These are phyloP conservation scores for Araneus ventricosus DNA, from an alignment of 1,140 invertebrate species.

Conservation along the genomic window DNA sequence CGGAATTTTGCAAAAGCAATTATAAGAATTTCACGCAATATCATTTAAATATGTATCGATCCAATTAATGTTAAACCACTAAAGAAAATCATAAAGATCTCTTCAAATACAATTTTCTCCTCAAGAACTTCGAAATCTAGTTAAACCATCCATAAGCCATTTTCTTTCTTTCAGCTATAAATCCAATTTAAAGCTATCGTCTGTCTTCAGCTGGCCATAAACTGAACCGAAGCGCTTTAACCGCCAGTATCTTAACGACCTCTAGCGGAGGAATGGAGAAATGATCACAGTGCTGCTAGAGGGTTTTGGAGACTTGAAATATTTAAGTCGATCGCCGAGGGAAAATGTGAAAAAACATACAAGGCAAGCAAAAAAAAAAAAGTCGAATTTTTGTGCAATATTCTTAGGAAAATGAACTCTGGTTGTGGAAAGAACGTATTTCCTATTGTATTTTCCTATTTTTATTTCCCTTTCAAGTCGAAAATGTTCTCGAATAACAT, in stretches of 20 bases:
- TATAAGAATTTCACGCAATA: neutral
- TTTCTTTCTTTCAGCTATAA: conserved; percentile 31
- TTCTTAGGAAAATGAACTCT: neutral
- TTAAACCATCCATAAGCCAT: conserved; percentile 11
- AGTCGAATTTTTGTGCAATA: neutral
- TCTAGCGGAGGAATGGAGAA: conserved; percentile 11
- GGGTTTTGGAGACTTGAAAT: neutral
- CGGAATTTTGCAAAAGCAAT: neutral
- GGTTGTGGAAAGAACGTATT: neutral
- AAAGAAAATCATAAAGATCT: neutral
- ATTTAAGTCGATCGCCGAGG: conserved; percentile 1
- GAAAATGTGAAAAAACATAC: neutral
- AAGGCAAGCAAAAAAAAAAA: neutral
- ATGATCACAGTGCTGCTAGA: neutral
- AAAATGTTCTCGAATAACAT: neutral
- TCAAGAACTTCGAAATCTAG: conserved; percentile 11
- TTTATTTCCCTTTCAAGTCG: neutral
- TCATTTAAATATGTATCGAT: conserved; percentile 24
- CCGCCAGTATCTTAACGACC: conserved; percentile 38
- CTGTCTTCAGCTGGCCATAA: conserved; percentile 50
- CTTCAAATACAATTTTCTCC: neutral
- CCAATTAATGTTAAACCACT: neutral
- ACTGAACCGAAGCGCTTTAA: conserved; percentile 10
- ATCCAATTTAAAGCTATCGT: conserved; percentile 57
- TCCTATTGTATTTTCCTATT: neutral